Base-by-base conservation (phyloP, 2,888 invertebrate species). In the Drosophila siamana region DNA sequence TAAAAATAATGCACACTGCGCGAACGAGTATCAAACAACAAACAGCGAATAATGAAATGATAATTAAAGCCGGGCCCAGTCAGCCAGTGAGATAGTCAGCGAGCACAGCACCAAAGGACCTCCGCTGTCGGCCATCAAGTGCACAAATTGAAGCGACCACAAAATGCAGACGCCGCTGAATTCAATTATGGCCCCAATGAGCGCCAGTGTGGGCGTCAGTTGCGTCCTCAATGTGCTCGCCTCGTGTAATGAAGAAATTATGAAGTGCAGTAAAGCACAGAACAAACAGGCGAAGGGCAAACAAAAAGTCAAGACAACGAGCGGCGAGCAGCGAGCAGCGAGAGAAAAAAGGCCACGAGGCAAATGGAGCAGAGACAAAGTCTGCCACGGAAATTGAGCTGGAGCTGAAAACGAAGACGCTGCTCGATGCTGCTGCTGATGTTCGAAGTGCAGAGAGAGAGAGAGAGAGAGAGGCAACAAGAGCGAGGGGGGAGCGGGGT, bases 241-340 rank as follows among this genome's bases (percentile, higher is more conserved):
- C n/a, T n/a, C n/a, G n/a, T n/a, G 9, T 70, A 86, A 78, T 87
- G 81, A 87, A 84, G 85, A 86, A 86, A 84, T 84, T 84, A 86
- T 88, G 74, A 86, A 88, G 78, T 78, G 83, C 86, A 88, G 69
- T 74, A 73, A 73, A 72, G 74, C 60, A 64, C 69, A 79, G 68
- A 48, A 30, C 15, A 56, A 46, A 26, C 38, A 46, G 51, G 22
- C 71, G 38, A 61, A 33, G 36, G 38, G 43, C 48, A 65, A 43
- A 57, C 63, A 63, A 51, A 65, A 46, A 56, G 40, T 16, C 22
- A 38, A 59, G 41, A 11, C 24, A 40, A 19, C 19, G 19, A 3
- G 3, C 19, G 19, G 3, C 19, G 19, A 19, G 19, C 19, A 3
- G 3, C 19, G 19, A 19, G 19, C 48, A 41, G 22, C 0, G 47